Evolutionary conservation across 2,113 vertebrate species (phyloP).

Genomic region (Toxotes chatareus): DNA sequence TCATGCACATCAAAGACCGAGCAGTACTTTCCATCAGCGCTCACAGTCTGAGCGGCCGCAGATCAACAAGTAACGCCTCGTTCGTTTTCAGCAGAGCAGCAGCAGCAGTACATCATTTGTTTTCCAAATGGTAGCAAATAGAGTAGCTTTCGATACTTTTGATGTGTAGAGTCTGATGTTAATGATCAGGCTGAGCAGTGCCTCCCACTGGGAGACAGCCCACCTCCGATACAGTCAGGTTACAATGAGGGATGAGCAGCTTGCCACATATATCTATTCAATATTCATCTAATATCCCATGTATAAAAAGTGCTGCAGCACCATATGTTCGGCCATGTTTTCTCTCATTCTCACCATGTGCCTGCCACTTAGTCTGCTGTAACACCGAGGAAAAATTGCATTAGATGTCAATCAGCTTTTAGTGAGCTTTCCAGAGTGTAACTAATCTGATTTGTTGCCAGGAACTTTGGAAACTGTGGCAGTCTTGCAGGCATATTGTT

Average conservation of each 20-base stretch:
- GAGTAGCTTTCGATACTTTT: constrained; percentile 9
- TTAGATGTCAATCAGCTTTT: constrained; percentile 33
- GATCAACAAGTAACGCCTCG: constrained; percentile 46
- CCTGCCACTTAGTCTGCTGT: constrained; percentile 21
- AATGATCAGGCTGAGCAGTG: constrained; percentile 9
- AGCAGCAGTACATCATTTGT: constrained; percentile 8
- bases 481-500: neutral
- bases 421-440: constrained; percentile 1
- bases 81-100: constrained; percentile 24
- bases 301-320: constrained; percentile 43
- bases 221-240: constrained; percentile 11
- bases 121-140: constrained; percentile 25
- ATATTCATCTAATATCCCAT: constrained; percentile 52
- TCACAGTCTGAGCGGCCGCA: constrained; percentile 11
- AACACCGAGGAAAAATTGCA: constrained; percentile 22
- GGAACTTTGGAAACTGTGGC: constrained; percentile 2
- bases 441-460: constrained; percentile 2
- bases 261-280: constrained; percentile 50
- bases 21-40: constrained; percentile 40
- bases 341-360: constrained; percentile 32
- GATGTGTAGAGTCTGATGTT: constrained; percentile 11
- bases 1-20: constrained; percentile 20
- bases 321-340: constrained; percentile 67
- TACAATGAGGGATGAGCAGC: constrained; percentile 25
- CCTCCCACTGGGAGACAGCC: neutral